These are phyloP conservation scores for Drosophila sucinea DNA, from an alignment of 1,140 invertebrate genomes.

Conservation along the genomic window DNA sequence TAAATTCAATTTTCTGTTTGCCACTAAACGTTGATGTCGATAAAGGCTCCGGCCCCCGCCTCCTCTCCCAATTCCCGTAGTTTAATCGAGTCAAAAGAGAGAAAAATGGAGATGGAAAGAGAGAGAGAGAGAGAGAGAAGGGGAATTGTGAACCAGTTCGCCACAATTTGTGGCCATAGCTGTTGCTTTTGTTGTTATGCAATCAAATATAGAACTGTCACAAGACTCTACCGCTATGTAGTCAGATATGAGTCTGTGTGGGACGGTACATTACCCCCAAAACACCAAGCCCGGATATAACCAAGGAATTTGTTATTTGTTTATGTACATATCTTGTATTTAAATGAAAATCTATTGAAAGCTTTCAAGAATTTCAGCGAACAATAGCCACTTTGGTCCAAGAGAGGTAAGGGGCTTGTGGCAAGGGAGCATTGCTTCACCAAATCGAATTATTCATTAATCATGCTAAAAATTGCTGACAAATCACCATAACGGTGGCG, in stretches of 20 bases:
- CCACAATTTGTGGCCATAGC: slow-evolving; percentile 36
- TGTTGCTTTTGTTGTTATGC: slow-evolving; percentile 51
- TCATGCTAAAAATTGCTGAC: slow-evolving; percentile 73
- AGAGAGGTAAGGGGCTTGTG: neutral
- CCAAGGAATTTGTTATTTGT: slow-evolving; percentile 33
- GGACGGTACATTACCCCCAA: slow-evolving; percentile 64
- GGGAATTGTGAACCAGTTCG: slow-evolving; percentile 43
- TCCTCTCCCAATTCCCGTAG: neutral
- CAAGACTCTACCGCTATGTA: slow-evolving; percentile 46
- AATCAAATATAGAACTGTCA: slow-evolving; percentile 69
- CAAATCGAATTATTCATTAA: slow-evolving; percentile 71
- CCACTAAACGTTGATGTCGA: slow-evolving; percentile 32
- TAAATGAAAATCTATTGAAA: slow-evolving; percentile 67
- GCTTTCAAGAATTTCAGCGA: slow-evolving; percentile 59
- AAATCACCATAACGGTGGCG: slow-evolving; percentile 70
- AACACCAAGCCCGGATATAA: slow-evolving; percentile 46
- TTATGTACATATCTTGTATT: neutral
- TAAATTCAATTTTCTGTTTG: slow-evolving; percentile 50
- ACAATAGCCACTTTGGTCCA: slow-evolving; percentile 26
- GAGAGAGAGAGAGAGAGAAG: neutral
- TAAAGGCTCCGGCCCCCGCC: slow-evolving; percentile 10
- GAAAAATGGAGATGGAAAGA: neutral
- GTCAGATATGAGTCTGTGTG: slow-evolving; percentile 34
- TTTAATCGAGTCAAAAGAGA: slow-evolving; percentile 20
- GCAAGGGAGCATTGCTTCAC: slow-evolving; percentile 48